Conservation (phyloP, 2,797 vertebrate genomes). For the Delichon dasypus region DNA sequence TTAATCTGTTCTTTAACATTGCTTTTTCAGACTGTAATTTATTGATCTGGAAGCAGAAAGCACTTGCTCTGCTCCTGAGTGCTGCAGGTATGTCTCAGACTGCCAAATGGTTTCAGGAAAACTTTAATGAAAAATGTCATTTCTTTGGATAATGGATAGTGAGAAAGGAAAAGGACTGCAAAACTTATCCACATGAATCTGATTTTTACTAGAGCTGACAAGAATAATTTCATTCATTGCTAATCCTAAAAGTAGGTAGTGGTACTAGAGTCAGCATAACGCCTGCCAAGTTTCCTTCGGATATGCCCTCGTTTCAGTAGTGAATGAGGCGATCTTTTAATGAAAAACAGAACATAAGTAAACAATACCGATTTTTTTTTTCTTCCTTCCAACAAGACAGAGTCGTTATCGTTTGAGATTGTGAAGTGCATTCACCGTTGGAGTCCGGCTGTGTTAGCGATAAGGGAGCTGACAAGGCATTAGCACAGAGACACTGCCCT, state of each 20-base stretch:
- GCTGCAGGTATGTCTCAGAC: neutral
- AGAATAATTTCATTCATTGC: conserved; percentile 27
- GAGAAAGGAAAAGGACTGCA: neutral
- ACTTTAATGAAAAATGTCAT: neutral
- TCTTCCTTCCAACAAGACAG: neutral
- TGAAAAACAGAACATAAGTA: conserved; percentile 20
- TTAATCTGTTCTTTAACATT: neutral
- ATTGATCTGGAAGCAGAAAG: neutral
- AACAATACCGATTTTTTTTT: neutral
- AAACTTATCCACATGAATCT: neutral
- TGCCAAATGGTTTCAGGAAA: neutral
- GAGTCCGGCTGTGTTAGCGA: neutral
- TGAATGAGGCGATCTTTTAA: conserved; percentile 17
- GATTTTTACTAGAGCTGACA: neutral
- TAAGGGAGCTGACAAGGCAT: neutral
- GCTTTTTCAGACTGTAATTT: neutral
- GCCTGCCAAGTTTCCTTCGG: neutral
- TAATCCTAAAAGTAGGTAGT: neutral
- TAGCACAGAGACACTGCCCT: conserved; percentile 29
- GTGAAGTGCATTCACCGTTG: neutral
- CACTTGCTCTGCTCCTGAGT: neutral
- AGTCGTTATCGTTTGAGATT: neutral
- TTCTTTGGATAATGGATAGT: neutral
- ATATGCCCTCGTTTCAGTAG: neutral
- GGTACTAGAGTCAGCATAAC: conserved; percentile 6